A percentile compares a stretch with the other conserved stretches of the same genome.
Conservation (phyloP, 2,113 vertebrate species). For the Clinocottus analis region DNA sequence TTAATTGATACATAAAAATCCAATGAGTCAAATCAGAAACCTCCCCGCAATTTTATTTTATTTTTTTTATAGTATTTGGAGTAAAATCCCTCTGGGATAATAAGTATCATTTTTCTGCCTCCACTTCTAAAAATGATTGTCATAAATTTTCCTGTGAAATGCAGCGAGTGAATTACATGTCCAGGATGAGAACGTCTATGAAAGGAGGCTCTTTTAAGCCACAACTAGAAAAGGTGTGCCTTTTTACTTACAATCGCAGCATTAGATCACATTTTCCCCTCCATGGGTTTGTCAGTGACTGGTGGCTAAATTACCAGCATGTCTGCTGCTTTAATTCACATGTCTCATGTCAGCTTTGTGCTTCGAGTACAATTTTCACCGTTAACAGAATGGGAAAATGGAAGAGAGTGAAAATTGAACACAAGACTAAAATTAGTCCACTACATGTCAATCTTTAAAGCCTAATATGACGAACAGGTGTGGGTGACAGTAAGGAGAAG, state of each 20-base stretch:
- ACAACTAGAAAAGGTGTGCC: slow-evolving; percentile 73
- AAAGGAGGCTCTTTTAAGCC: slow-evolving; percentile 68
- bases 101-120: slow-evolving; percentile 40
- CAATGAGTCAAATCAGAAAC: neutral
- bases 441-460: slow-evolving; percentile 80
- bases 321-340: slow-evolving; percentile 82
- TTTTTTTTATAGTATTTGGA: slow-evolving; percentile 3
- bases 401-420: slow-evolving; percentile 83
- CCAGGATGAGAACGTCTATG: slow-evolving; percentile 69
- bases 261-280: slow-evolving; percentile 80
- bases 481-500: slow-evolving; percentile 75
- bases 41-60: neutral
- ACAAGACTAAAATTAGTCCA: slow-evolving; percentile 80
- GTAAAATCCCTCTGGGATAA: slow-evolving; percentile 26
- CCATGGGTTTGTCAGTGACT: slow-evolving; percentile 77
- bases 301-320: slow-evolving; percentile 81
- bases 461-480: slow-evolving; percentile 78
- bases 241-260: slow-evolving; percentile 80
- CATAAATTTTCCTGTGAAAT: slow-evolving; percentile 63
- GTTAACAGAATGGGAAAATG: slow-evolving; percentile 81
- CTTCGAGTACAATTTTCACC: slow-evolving; percentile 80
- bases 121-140: slow-evolving; percentile 57
- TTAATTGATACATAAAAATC: slow-evolving; percentile 9
- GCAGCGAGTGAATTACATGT: slow-evolving; percentile 64
- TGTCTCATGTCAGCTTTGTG: slow-evolving; percentile 82